Base-by-base conservation (phyloP, 2,797 vertebrate species). In the Lemur catta region DNA sequence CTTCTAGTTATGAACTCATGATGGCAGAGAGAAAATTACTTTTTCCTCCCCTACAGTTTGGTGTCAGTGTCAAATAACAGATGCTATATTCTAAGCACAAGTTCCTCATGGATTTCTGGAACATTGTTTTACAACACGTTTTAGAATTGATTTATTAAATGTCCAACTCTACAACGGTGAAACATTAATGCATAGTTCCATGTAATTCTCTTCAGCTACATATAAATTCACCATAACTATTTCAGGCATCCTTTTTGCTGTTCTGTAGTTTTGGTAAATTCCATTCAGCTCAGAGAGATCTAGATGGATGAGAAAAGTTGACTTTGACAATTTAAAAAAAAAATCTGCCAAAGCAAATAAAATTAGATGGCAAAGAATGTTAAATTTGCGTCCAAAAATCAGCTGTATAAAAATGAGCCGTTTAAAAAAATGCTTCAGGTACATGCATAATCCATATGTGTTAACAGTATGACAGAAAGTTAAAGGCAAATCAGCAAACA, bases 391-490 rank as follows among this genome's bases (percentile, higher is more conserved):
- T 61, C 13, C n/a, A 35, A 48, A 75, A 67, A 80, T 69, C 22
- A 67, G 3, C 14, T 38, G 1, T 18, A 41, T 22, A 48, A 57
- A 86, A 89, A 79, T 28, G 11, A 61, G 7, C 13, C 15, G 67
- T 67, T 52, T 12, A 48, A 22, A 43, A 43, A 26, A 18, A 38
- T 46, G 2, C 4, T 61, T 78, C 33, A n/a, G 59, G 7, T 26
- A 11, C 2, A 6, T 9, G 5, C 6, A 2, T 7, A 33, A 15
- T 43, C 13, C 33, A 4, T 38, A 14, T 12, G 3, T 38, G 13
- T 7, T 38, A 50, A 41, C 4, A 74, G 13, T 17, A 4, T 15
- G 12, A 69, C 24, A 0, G 28, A 13, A 10, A 11, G 6, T 18
- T 33, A 41, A 55, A 67, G 43, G 28, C 20, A 35, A 88, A 69